phyloP scores from a whole-genome alignment of 2,113 vertebrate species.

The Hyperopisus bebe region DNA sequence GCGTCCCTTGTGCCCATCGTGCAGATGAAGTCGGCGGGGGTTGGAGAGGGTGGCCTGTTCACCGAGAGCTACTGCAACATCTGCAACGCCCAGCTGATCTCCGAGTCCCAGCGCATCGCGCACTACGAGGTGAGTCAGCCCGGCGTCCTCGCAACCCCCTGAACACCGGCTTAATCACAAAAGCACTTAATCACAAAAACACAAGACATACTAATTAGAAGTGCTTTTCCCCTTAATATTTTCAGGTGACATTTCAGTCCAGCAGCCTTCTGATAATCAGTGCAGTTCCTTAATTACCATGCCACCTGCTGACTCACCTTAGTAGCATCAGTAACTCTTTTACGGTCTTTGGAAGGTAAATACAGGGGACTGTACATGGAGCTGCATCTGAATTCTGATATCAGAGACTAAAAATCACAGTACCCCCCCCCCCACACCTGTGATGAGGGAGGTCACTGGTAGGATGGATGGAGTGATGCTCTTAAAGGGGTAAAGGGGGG shows the following conservation, averaged over 20 bases:
- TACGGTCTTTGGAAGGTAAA: neutral
- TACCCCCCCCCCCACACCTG: neutral
- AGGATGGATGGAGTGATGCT: neutral
- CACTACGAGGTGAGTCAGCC: conserved; percentile 43
- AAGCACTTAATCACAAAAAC: neutral
- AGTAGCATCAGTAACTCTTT: neutral
- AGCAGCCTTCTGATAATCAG: neutral
- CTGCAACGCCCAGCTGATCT: conserved; percentile 49
- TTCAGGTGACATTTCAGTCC: neutral
- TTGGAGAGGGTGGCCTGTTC: conserved; percentile 34
- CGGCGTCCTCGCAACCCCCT: no score
- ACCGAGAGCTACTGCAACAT: conserved; percentile 49
- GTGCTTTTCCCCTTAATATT: neutral
- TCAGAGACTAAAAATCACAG: neutral
- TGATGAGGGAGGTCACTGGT: neutral
- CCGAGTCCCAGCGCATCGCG: conserved; percentile 46
- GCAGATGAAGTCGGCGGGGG: conserved; percentile 46
- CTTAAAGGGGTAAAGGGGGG: neutral
- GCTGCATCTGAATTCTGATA: neutral
- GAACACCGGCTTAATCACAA: neutral
- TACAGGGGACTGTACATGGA: neutral
- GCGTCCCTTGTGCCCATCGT: neutral
- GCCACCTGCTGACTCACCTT: neutral
- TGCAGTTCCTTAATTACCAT: neutral
- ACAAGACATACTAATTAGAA: neutral